These are phyloP conservation scores for Conomelus anceps DNA, from an alignment of 2,888 invertebrate species.

Conservation along the genomic window DNA sequence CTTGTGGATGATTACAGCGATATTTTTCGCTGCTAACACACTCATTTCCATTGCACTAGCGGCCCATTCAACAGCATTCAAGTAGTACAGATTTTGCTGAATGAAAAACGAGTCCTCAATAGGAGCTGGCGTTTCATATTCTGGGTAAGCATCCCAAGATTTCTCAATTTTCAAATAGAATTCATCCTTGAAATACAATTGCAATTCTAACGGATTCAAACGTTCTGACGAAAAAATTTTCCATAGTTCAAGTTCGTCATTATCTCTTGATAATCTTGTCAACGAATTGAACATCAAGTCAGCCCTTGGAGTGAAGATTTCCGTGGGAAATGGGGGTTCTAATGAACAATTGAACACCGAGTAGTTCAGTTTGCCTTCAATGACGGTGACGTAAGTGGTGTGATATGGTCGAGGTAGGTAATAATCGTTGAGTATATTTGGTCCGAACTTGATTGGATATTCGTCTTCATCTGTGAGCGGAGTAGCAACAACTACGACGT, in stretches of 20 bases:
- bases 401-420: constrained; percentile 46
- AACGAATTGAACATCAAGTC: neutral
- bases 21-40: constrained; percentile 53
- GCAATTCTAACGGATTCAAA: neutral
- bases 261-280: neutral
- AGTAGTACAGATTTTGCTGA: constrained; percentile 49
- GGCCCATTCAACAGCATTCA: constrained; percentile 57
- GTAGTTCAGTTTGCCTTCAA: constrained; percentile 47
- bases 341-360: neutral
- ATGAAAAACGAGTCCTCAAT: constrained; percentile 42
- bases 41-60: constrained; percentile 64
- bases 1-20: constrained; percentile 49
- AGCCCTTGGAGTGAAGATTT: neutral
- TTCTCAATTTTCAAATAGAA: neutral
- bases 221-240: neutral
- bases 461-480: constrained; percentile 47
- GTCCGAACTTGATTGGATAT: constrained; percentile 43
- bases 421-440: constrained; percentile 41
- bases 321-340: neutral
- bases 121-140: constrained; percentile 41
- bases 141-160: constrained; percentile 52
- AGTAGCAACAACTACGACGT: constrained; percentile 52
- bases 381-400: constrained; percentile 49
- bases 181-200: neutral
- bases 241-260: neutral